These are phyloP conservation scores for Petrocephalus zakoni DNA, from an alignment of 2,113 vertebrate genomes.

Conservation along the genomic window DNA sequence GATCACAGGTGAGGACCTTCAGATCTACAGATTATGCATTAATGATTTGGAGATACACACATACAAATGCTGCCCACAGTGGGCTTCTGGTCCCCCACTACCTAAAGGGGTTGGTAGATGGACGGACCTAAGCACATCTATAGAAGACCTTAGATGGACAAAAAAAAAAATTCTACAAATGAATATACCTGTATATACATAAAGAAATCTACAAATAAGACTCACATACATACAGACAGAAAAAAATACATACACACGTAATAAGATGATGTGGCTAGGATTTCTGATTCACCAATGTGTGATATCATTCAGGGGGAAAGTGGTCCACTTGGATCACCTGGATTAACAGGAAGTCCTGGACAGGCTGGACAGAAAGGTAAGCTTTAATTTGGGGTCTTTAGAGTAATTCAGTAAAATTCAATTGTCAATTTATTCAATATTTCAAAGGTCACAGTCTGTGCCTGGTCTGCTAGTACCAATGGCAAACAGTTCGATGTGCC, in stretches of 20 bases:
- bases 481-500: neutral
- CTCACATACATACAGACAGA: neutral
- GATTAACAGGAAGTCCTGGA: constrained; percentile 65
- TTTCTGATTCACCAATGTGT: neutral
- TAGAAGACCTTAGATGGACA: neutral
- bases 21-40: neutral
- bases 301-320: constrained; percentile 67
- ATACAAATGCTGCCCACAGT: neutral
- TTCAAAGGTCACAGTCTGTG: neutral
- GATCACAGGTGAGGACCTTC: constrained; percentile 61
- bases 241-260: neutral
- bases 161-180: neutral
- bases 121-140: neutral
- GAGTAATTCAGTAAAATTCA: neutral
- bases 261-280: neutral
- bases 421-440: neutral
- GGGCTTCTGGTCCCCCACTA: neutral
- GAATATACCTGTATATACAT: neutral
- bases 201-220: neutral
- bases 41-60: neutral
- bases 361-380: constrained; percentile 76
- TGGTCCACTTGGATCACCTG: constrained; percentile 61
- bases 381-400: constrained; percentile 11
- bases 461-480: neutral
- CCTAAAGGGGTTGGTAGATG: neutral